These are phyloP conservation scores for Anguilla rostrata DNA, from an alignment of 2,113 vertebrate species.

Conservation along the genomic window DNA sequence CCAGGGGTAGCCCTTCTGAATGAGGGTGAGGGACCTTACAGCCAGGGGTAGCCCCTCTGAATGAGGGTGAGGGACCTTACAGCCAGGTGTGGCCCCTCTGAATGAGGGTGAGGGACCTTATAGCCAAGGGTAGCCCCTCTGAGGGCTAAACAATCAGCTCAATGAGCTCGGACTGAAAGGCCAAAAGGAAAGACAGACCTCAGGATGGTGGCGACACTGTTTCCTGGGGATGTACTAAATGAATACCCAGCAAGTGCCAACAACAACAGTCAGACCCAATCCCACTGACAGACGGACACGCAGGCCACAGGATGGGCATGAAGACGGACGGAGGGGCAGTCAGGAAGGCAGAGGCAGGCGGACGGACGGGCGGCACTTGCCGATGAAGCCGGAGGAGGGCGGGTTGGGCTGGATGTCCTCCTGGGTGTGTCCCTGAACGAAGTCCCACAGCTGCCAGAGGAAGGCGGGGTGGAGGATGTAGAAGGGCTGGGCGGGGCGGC, in stretches of 20 bases:
- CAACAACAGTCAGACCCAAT: neutral
- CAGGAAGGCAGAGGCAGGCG: neutral
- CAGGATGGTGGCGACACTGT: neutral
- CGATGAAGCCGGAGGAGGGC: conserved; percentile 87
- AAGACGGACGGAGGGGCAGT: neutral
- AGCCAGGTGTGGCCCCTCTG: too few relatives aligned
- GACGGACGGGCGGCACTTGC: conserved; percentile 60
- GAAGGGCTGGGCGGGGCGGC: conserved; percentile 75
- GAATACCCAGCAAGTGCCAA: too few relatives aligned
- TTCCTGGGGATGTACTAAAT: neutral
- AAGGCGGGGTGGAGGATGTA: conserved; percentile 87
- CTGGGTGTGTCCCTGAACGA: conserved; percentile 82
- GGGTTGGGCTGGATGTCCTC: conserved; percentile 87
- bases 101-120: too few relatives aligned
- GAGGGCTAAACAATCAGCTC: neutral
- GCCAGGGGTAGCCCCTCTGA: too few relatives aligned
- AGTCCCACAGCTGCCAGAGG: conserved; percentile 86
- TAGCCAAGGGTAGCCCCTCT: too few relatives aligned
- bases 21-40: too few relatives aligned
- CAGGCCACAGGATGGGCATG: neutral
- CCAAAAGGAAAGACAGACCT: neutral
- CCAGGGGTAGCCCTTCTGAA: too few relatives aligned
- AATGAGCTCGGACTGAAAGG: neutral
- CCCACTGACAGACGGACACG: neutral
- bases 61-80: too few relatives aligned